A percentile compares a stretch with the other conserved stretches of the same genome.
phyloP scores from a whole-genome alignment of 1,140 invertebrate species.

The Pogonognathellus flavescens region DNA sequence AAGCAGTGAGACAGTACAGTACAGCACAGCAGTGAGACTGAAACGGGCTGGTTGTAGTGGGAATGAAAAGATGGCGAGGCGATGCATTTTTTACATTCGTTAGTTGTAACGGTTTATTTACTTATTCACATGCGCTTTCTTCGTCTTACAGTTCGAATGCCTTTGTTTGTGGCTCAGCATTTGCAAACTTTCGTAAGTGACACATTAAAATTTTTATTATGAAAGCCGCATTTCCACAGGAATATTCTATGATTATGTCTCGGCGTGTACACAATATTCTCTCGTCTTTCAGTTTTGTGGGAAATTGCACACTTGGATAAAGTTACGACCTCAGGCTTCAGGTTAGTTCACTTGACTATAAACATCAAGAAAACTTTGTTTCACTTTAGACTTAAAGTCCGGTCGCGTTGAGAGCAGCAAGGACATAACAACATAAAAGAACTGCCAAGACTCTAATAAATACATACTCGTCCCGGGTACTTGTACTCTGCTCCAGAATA shows the following conservation, averaged over 20 bases:
- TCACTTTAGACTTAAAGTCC: too few relatives aligned
- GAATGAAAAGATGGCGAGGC: too few relatives aligned
- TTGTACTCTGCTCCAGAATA: neutral
- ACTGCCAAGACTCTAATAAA: neutral
- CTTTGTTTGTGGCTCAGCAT: too few relatives aligned
- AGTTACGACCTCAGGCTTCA: slow-evolving; percentile 14
- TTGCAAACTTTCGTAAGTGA: slow-evolving; percentile 9
- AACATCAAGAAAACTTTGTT: neutral
- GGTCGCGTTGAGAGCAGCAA: neutral
- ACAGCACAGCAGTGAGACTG: too few relatives aligned
- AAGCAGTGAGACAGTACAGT: too few relatives aligned
- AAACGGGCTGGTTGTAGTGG: too few relatives aligned
- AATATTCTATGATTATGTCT: neutral
- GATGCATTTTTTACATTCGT: too few relatives aligned
- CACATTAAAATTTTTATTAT: slow-evolving; percentile 42
- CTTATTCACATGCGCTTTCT: too few relatives aligned
- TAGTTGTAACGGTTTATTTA: too few relatives aligned
- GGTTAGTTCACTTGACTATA: slow-evolving; percentile 2
- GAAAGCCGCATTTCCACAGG: neutral
- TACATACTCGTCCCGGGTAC: neutral
- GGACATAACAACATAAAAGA: neutral
- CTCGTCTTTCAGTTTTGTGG: neutral
- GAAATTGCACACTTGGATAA: slow-evolving; percentile 36
- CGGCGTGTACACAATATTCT: neutral
- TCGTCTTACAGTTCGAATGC: too few relatives aligned